phyloP scores from a whole-genome alignment of 2,888 invertebrate genomes.

The Trisateles emortualis region DNA sequence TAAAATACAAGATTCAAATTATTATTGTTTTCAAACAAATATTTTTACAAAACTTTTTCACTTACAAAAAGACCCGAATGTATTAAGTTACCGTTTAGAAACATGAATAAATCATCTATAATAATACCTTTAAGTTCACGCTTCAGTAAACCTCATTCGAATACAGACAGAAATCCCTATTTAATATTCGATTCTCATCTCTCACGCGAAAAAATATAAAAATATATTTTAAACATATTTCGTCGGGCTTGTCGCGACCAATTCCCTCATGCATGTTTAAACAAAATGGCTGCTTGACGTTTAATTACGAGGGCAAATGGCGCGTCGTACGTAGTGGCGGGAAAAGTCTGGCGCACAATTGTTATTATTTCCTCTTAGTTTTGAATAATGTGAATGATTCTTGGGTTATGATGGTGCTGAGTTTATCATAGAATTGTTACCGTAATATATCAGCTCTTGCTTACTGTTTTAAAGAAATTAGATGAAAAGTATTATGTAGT shows the following conservation, averaged over 20 bases:
- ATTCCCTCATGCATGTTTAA: conserved; percentile 60
- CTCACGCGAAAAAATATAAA: conserved; percentile 32
- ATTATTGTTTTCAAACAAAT: no score
- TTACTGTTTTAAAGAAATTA: no score
- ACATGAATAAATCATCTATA: not conserved
- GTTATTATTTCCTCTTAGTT: not conserved
- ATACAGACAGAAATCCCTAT: conserved; percentile 13
- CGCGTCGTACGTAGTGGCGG: conserved; percentile 10
- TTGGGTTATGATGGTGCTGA: no score
- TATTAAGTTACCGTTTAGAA: not conserved
- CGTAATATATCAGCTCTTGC: no score
- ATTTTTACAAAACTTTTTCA: no score
- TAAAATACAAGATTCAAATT: no score
- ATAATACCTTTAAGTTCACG: not conserved
- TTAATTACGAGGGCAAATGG: conserved; percentile 69
- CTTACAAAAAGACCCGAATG: not conserved
- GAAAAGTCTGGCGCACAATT: conserved; percentile 6
- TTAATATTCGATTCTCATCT: conserved; percentile 41
- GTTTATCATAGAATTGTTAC: no score
- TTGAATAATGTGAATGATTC: not conserved
- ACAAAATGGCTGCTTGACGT: conserved; percentile 73
- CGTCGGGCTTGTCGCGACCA: conserved; percentile 31
- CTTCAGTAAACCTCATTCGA: conserved; percentile 2
- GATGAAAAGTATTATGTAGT: no score
- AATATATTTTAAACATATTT: conserved; percentile 40